These are phyloP conservation scores for Eucidaris tribuloides DNA, from an alignment of 35 echinoderm and acorn worm genomes.

Conservation along the genomic window DNA sequence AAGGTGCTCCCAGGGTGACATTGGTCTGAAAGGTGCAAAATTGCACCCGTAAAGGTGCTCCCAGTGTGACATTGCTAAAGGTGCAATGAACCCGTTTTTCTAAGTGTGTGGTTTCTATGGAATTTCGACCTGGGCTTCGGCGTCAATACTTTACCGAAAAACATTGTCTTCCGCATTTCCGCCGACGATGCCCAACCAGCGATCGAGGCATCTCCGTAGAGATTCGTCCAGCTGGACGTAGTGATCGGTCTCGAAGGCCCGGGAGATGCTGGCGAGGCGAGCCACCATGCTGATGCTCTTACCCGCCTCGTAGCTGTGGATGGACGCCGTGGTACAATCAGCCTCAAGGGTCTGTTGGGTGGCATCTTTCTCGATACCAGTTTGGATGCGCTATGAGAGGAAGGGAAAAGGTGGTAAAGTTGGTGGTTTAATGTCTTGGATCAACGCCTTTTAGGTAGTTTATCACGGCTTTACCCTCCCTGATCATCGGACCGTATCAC, in stretches of 20 bases:
- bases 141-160: slow-evolving; percentile 82
- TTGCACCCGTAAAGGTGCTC: too few relatives aligned
- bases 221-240: slow-evolving; percentile 66
- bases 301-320: slow-evolving; percentile 87
- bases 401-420: too few relatives aligned
- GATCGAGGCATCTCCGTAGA: slow-evolving; percentile 62
- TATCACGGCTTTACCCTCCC: too few relatives aligned
- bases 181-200: slow-evolving; percentile 55
- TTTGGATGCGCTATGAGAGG: slow-evolving; percentile 44
- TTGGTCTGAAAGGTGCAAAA: too few relatives aligned
- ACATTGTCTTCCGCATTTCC: slow-evolving; percentile 56
- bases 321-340: slow-evolving; percentile 52
- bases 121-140: too few relatives aligned
- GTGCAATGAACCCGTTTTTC: too few relatives aligned
- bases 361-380: slow-evolving; percentile 73
- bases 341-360: slow-evolving; percentile 52
- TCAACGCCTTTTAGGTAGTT: too few relatives aligned
- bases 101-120: too few relatives aligned
- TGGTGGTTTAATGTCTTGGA: too few relatives aligned
- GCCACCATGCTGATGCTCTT: slow-evolving; percentile 84
- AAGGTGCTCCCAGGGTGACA: too few relatives aligned
- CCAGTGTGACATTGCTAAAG: too few relatives aligned
- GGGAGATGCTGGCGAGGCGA: slow-evolving; percentile 79
- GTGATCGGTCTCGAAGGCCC: slow-evolving; percentile 82
- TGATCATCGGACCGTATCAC: too few relatives aligned